Evolutionary conservation across 2,113 vertebrate species (phyloP), one percentile per base, ranked within the genome.

Genomic region (Dicerorhinus sumatrensis): DNA sequence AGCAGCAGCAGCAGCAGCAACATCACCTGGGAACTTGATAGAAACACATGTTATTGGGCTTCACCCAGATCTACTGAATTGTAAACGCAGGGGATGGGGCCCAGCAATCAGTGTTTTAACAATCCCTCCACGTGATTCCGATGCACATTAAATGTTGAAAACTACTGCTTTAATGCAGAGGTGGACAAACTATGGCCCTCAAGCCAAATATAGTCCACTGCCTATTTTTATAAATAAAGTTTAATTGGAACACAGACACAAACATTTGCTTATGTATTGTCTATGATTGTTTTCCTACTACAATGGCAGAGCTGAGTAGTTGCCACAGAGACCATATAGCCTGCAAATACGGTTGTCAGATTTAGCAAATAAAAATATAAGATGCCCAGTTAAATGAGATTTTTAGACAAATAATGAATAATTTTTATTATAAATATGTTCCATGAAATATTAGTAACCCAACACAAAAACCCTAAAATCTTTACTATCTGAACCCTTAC

Each of bases 351-450:
- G 20, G 20, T 14, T 42, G 27, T 58, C 7, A 70, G 77, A 73
- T 81, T 51, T 83, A 83, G 69, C 39, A 96, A 89, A 62, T 79
- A 91, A 72, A 70, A 95, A 62, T 63, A 14, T 67, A 54, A 79
- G 5, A 20, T 79, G 4, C 36, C 60, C 9, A 33, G 42, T 76
- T 89, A 96, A 67, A 73, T 81, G 42, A 82, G 20, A 81, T 72
- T 73, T 94, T 63, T 20, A 46, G n/a, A 67, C 20, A 94, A 94
- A 87, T 18, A 70, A 29, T 60, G 54, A 80, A 63, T 54, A 72
- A 5, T 54, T 89, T 88, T 81, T 39, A 89, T 81, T 79, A 29
- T 27, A 54, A 81, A 31, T 94, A 72, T 62, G 33, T 81, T 48
- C 18, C 76, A 27, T 54, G 42, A 27, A 72, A 73, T 89, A 70